A percentile compares a stretch with the other conserved stretches of the same genome.
These are phyloP conservation scores for Bombyx mori DNA, from an alignment of 1,140 invertebrate genomes.

Conservation along the genomic window ASM3026992v2 NC_085133.1:6935501-6936000, in stretches of 20 bases:
- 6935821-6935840: conserved; percentile 10
- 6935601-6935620: neutral
- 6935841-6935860: conserved; percentile 16
- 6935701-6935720: conserved; percentile 41
- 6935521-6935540: too few relatives aligned
- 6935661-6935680: conserved; percentile 39
- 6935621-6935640: conserved; percentile 30
- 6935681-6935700: conserved; percentile 41
- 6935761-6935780: conserved; percentile 9
- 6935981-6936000: conserved; percentile 33
- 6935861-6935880: conserved; percentile 29
- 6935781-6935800: conserved; percentile 15
- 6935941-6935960: conserved; percentile 61
- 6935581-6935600: conserved; percentile 30
- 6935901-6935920: conserved; percentile 56
- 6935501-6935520: too few relatives aligned
- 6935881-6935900: conserved; percentile 34
- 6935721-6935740: conserved; percentile 57
- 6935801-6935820: conserved; percentile 22
- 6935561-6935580: conserved; percentile 10
- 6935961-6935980: conserved; percentile 44
- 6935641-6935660: conserved; percentile 39
- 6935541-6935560: neutral
- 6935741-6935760: conserved; percentile 21
- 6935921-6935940: conserved; percentile 53